These are phyloP conservation scores for Euleptes europaea DNA, from an alignment of 2,113 vertebrate genomes.

Conservation along the genomic window DNA sequence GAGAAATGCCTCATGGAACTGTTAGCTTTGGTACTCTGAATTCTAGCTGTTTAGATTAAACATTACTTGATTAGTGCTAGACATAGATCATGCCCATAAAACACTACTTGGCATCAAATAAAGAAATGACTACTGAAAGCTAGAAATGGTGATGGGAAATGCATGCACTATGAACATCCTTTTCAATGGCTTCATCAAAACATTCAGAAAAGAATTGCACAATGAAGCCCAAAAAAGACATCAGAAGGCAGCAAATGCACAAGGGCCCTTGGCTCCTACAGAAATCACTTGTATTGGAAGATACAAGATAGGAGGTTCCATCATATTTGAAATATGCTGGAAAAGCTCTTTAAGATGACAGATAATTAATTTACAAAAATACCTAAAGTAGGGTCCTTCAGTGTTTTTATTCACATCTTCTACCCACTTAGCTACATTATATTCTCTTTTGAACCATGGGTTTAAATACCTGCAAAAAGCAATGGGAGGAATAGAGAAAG, in stretches of 20 bases:
- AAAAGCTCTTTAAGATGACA: constrained; percentile 75
- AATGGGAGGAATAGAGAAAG: constrained; percentile 91
- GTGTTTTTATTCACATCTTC: constrained; percentile 99
- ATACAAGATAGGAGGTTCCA: constrained; percentile 75
- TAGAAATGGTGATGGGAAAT: constrained; percentile 70
- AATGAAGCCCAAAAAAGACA: constrained; percentile 72
- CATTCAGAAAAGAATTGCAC: constrained; percentile 75
- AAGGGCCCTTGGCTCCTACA: constrained; percentile 69
- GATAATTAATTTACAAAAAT: constrained; percentile 87
- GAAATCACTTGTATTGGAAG: constrained; percentile 75
- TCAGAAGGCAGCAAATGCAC: constrained; percentile 78
- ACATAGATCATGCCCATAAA: constrained; percentile 75
- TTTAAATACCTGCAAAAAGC: constrained; percentile 99
- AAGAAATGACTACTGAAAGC: constrained; percentile 80
- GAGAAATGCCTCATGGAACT: constrained; percentile 55
- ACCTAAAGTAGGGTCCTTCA: constrained; percentile 98
- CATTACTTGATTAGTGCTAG: constrained; percentile 72
- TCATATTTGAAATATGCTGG: constrained; percentile 72
- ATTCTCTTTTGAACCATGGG: constrained; percentile 97
- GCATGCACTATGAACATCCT: constrained; percentile 78
- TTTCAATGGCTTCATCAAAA: constrained; percentile 76
- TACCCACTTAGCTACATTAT: constrained; percentile 99
- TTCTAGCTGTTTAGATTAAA: constrained; percentile 61
- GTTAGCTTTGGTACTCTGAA: constrained; percentile 59
- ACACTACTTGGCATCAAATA: constrained; percentile 77